Evolutionary conservation across 2,888 invertebrate species (phyloP), one percentile per base, ranked within the genome.

Genomic region (Himalopsyche tibetana): DNA sequence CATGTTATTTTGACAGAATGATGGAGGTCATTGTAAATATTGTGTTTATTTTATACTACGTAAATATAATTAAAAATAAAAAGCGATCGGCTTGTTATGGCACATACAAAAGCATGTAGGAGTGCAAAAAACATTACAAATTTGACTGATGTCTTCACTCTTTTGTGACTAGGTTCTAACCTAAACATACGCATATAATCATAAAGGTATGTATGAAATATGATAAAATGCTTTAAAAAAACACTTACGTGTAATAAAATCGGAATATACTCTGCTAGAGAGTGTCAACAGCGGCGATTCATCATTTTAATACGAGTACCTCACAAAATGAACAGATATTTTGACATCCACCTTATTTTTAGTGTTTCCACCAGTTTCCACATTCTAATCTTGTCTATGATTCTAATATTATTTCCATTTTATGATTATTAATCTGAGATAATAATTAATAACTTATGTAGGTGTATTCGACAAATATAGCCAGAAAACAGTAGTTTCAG

Each of bases 121-220:
- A 80, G 80, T 80, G 80, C 80, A 80, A 80, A 80, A 80, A 80
- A 74, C 80, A 80, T 80, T 80, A 80, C 80, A 80, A 51, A 19
- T 28, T 51, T 51, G 51, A 74, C 74, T 74, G 74, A 74, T 74
- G 80, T 80, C 80, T 45, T 80, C 51, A 80, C 80, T 8, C 45
- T 80, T 42, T 9, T 45, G 80, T 80, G 51, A 80, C 80, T 80
- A 80, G 15, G 19, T 40, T 45, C 80, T 80, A 80, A 45, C 80
- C 80, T 80, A 80, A 80, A 80, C 45, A 80, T 45, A 80, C 80
- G 51, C 42, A 45, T 80, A 42, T 80, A 19, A 45, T 45, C 74
- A 74, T 9, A 74, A 74, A 74, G 36, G 15, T 11, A 74, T 74
- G 19, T 74, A 74, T 36, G 5, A 74, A 74, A 38, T 40, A 80